Base-by-base conservation (phyloP, 2,888 invertebrate species). In the Odiellus spinosus region DNA sequence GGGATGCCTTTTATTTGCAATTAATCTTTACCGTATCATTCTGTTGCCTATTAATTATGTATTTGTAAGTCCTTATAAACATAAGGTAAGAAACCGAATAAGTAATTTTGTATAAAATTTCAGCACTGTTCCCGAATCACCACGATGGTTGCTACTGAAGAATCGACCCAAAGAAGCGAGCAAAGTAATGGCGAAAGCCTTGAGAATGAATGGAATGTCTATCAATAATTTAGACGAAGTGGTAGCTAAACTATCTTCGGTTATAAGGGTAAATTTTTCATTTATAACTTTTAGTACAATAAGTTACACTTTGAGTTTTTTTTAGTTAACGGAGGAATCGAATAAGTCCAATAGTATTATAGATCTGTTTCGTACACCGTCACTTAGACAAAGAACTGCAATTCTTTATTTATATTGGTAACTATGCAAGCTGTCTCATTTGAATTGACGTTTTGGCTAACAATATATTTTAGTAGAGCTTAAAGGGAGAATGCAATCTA, bases 11-110 rank as follows among this genome's bases (percentile, higher is more conserved):
- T 64, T 64, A 76, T 57, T 70, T 86, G n/a, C 86, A 86, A 68
- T 70, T 82, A 1, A 67, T 81, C 3, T 84, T 84, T 59, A 85
- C 84, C 2, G 66, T 82, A 26, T 86, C 86, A 59, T 75, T 80
- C 44, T 64, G 76, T 15, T 61, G 83, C 0, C 71, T 86, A 1
- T 65, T 85, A 32, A 79, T 76, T 1, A 84, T 86, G 61, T 83
- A 82, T 74, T 67, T 65, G 66, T 80, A 67, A 73, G 70, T 64
- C 4, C 8, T 26, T 26, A 26, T 26, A 6, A 6, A 26, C 26
- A 26, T 26, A 8, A 8, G 5, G 26, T 26, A 26, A 6, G 26
- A 6, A 8, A 26, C 8, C 26, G 26, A 8, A 6, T 26, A 6
- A 26, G 26, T 26, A 26, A 26, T 26, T 26, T 26, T 26, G 26